Evolutionary conservation across 2,113 vertebrate species (phyloP), one percentile per base, ranked within the genome.

Genomic region (Elgaria multicarinata): DNA sequence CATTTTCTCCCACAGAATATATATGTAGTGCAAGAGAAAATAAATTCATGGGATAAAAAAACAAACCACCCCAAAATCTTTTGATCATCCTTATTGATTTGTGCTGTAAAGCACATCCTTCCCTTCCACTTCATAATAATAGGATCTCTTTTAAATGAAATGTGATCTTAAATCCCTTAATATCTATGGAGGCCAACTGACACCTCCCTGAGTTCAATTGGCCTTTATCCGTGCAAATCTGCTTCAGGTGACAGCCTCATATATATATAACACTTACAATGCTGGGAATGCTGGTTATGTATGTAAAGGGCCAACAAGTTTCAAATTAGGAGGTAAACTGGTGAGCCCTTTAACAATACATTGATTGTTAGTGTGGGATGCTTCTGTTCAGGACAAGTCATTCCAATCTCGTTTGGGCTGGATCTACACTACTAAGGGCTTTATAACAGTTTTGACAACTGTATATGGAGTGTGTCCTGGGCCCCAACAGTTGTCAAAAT

Each of bases 11-110:
- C 33, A 31, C 74, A 91, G 83, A 72, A 85, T 92, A 93, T 93
- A 94, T 95, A 93, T 72, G 82, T 90, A 95, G 94, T 93, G 90
- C 89, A 92, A 93, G 87, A 95, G 92, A 95, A 92, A 89, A 93
- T 93, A 92, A 92, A 96, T 31, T 28, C 13, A 81, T 39, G 31
- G 83, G 81, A 79, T 89, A 66, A 92, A 93, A 89, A 95, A 95
- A 62, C 83, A 26, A 20, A 10, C 36, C 39, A 12, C 44, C 26
- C 28, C 44, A 31, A 55, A 44, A 82, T 90, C 87, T 86, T 91
- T 53, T 81, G 39, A 7, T 55, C 82, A 92, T 96, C 96, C 95
- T 93, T 90, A 89, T 89, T 93, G 93, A 79, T 93, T 36, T 81
- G 31, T 58, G 33, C 36, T 82, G 94, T 94, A 95, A 94, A 20